Conservation (phyloP, 2,113 vertebrate genomes). For the Daubentonia madagascariensis region DNA sequence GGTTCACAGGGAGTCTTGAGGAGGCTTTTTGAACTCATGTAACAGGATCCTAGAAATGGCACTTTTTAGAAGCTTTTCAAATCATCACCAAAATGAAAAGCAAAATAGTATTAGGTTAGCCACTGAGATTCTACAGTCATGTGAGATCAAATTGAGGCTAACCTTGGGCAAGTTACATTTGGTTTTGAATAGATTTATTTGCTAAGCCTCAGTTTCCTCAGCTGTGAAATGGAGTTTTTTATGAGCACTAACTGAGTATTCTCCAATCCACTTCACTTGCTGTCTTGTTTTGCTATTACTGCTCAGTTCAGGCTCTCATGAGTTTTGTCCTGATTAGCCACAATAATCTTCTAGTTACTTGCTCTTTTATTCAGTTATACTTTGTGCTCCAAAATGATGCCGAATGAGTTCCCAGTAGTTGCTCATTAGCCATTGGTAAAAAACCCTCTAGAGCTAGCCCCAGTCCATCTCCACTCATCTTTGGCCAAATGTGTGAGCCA, state of each 20-base stretch:
- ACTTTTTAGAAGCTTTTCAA: not conserved
- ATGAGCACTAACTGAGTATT: not conserved
- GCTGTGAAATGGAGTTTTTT: not conserved
- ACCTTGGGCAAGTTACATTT: not conserved
- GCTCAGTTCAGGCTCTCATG: not conserved
- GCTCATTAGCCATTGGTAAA: not conserved
- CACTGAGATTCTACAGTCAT: not conserved
- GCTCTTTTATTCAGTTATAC: not conserved
- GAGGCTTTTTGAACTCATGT: not conserved
- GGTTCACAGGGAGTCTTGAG: not conserved
- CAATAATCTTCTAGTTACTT: not conserved
- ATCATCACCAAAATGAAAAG: not conserved
- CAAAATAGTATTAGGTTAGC: not conserved
- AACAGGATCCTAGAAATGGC: not conserved
- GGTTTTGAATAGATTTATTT: not conserved
- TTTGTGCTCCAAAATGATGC: not conserved
- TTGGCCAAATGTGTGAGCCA: not conserved
- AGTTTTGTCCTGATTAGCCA: not conserved
- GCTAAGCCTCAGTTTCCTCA: not conserved
- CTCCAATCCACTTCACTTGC: not conserved
- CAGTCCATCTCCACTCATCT: not conserved
- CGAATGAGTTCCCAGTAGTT: not conserved
- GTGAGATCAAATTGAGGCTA: not conserved
- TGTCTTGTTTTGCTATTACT: not conserved
- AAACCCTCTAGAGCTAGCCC: not conserved